Evolutionary conservation across 2,888 invertebrate genomes (phyloP), one percentile per base, ranked within the genome.

Genomic region (Spilarctia lutea): DNA sequence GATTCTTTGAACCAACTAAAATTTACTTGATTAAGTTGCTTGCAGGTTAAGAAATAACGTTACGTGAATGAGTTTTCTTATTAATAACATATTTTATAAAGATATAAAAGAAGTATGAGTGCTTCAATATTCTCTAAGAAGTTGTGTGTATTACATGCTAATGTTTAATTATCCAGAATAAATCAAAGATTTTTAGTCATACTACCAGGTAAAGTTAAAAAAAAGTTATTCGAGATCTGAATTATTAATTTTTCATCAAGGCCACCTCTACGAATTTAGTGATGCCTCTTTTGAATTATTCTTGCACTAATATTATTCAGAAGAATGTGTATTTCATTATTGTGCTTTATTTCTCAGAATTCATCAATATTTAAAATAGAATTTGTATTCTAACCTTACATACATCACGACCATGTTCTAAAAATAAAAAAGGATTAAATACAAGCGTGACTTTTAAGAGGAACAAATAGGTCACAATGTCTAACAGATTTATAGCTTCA

Each of bases 391-490:
- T 30, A 66, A 11, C 24, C 52, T 33, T 33, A 68, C 68, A 52
- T 24, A 56, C 33, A 52, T 24, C n/a, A 67, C 24, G 20, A 65
- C n/a, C 67, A 35, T 52, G 33, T 76, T 78, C 81, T 83, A 81
- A 69, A 74, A 77, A 81, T 81, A 76, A 79, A 69, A 85, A 79
- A 75, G 78, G 83, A 84, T 83, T 85, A 82, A 79, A 78, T 75
- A 72, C 67, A 77, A 81, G 52, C 79, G 76, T 83, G 82, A 79
- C 81, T 78, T 48, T 60, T 81, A 79, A 83, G 73, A 72, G 77
- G 77, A 83, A 82, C 77, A 85, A 83, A 85, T 85, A 84, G 84
- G 84, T 81, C 84, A 82, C 68, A 75, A 56, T 75, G 81, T 78
- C 79, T 79, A 79, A 79, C 76, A 81, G 81, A 83, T 82, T 84